Base-by-base conservation (phyloP, 1,140 invertebrate species). In the Monomorium pharaonis region DNA sequence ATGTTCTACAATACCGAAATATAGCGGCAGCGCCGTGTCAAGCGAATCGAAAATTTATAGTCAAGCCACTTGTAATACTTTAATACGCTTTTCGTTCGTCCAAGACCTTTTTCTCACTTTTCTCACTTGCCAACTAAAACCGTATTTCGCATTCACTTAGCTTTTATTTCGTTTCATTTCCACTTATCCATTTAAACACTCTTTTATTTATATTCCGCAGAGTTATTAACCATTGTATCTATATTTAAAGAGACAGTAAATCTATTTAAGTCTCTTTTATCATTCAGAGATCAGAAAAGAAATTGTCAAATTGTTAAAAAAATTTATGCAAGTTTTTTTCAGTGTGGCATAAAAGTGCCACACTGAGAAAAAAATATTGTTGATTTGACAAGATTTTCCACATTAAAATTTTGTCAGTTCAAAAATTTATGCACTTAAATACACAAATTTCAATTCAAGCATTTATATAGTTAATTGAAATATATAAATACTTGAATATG, bases 1-100 rank as follows among this genome's bases (percentile, higher is more conserved):
- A 44, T 77, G 75, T 77, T 77, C 75, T 77, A 77, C 75, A 77
- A 63, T 77, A 30, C 75, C 75, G 75, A 63, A 77, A 77, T 77
- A 77, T 77, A 42, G 42, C 37, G 56, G 72, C 54, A 42, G 72
- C 72, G 16, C 21, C 37, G n/a, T 37, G 51, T 77, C 75, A 63
- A 63, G 75, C 24, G 18, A 24, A 74, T 77, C 75, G 58, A 77
- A 24, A 44, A 77, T 77, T 77, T 77, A 77, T 77, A 44, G 56
- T 62, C 42, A 2, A n/a, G 37, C 56, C n/a, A 63, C 75, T 77
- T 63, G 56, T 44, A 44, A 77, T 44, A 62, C 21, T 47, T 63
- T 37, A 63, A 62, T 44, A 76, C 37, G 56, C 37, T 47, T 47
- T 67, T 47, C 37, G 6, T 62, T 30, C 16, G 24, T 44, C 21